Conservation (phyloP, 2,888 invertebrate species). For the Tribolium freemani region DNA sequence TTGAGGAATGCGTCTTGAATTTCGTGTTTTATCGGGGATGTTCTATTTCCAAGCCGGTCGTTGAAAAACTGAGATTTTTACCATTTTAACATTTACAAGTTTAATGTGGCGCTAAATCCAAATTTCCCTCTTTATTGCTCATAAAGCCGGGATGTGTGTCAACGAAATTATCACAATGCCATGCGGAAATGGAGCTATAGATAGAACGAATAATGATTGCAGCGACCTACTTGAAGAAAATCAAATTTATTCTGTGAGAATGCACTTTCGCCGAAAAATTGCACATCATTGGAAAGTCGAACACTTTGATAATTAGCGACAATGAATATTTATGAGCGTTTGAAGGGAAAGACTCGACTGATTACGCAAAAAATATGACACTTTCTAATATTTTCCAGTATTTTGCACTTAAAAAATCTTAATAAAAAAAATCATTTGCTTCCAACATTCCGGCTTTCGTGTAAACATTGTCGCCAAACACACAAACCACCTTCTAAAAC, state of each 20-base stretch:
- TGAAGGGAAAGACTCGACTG: neutral
- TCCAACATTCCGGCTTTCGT: too few species aligned
- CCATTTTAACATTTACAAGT: neutral
- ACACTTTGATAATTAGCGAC: neutral
- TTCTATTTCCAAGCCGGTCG: constrained; percentile 5
- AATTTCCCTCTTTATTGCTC: constrained; percentile 7
- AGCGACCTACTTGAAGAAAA: constrained; percentile 3
- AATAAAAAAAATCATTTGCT: too few species aligned
- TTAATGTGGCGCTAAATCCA: constrained; percentile 15
- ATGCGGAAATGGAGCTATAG: constrained; percentile 18
- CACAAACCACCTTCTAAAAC: constrained; percentile 4
- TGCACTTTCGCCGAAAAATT: constrained; percentile 25
- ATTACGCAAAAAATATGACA: neutral
- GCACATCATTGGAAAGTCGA: constrained; percentile 33
- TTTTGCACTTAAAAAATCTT: too few species aligned
- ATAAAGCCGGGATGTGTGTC: constrained; percentile 11
- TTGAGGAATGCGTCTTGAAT: constrained; percentile 7
- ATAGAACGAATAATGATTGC: constrained; percentile 7
- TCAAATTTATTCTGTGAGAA: neutral
- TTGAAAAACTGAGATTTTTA: neutral
- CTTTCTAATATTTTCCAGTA: neutral
- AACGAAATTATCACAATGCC: constrained; percentile 26
- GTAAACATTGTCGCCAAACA: constrained; percentile 7
- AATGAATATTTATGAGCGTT: neutral
- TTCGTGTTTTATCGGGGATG: constrained; percentile 12